A percentile compares a stretch with the other conserved stretches of the same genome.
phyloP scores from a whole-genome alignment of 2,113 vertebrate species.

The Cavia aperea region DNA sequence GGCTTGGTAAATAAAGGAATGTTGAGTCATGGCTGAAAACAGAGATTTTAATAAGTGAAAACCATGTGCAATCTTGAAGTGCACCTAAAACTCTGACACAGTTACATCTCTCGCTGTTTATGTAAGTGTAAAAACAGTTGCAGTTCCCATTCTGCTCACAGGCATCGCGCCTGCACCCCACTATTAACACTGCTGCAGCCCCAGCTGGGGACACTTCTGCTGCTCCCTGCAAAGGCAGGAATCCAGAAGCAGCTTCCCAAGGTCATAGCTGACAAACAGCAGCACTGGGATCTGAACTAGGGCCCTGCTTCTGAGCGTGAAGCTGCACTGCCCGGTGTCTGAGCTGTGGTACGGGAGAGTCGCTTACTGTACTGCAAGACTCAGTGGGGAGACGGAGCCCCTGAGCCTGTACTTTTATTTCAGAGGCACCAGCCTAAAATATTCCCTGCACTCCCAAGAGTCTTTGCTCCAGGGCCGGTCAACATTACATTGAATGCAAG shows the following conservation, averaged over 20 bases:
- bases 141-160: not conserved
- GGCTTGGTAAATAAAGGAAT: not conserved
- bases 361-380: too few relatives aligned
- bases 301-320: not conserved
- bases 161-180: fast-evolving
- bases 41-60: not conserved
- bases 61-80: not conserved
- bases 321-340: not conserved
- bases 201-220: not conserved
- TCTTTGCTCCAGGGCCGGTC: not conserved
- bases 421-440: not conserved
- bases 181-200: not conserved
- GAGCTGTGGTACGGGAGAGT: not conserved
- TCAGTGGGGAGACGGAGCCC: not conserved
- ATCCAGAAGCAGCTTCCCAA: not conserved
- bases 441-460: not conserved
- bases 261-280: not conserved
- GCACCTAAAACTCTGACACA: not conserved
- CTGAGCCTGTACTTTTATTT: not conserved
- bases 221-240: not conserved
- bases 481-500: not conserved
- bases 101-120: not conserved
- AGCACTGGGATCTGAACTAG: not conserved
- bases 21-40: not conserved
- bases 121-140: not conserved